phyloP scores from a whole-genome alignment of 2,888 invertebrate genomes.

The Epinotia nisella region DNA sequence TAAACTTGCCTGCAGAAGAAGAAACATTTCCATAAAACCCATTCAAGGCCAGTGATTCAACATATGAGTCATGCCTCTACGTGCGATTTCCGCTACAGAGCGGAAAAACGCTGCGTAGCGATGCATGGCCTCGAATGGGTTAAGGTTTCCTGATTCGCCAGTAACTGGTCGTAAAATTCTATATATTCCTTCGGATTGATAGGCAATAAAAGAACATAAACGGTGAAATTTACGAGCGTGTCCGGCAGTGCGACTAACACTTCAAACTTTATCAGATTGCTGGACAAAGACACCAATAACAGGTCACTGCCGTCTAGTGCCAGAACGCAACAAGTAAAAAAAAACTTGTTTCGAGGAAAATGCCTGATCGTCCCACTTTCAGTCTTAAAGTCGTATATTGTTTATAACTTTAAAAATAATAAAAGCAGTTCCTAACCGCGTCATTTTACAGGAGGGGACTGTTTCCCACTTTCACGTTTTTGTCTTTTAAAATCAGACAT shows the following conservation, averaged over 20 bases:
- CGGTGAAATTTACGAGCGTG: conserved; percentile 72
- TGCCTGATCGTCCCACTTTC: too few relatives aligned
- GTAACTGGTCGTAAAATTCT: conserved; percentile 51
- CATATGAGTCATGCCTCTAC: too few relatives aligned
- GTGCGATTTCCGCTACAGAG: too few relatives aligned
- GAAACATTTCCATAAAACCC: conserved; percentile 11
- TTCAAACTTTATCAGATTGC: conserved; percentile 70
- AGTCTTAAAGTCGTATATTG: too few relatives aligned
- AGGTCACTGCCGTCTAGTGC: not conserved
- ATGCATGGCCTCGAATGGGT: too few relatives aligned
- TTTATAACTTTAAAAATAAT: too few relatives aligned
- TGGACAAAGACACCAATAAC: conserved; percentile 20
- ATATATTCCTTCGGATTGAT: conserved; percentile 58
- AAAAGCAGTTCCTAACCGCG: too few relatives aligned
- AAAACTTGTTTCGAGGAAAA: not conserved
- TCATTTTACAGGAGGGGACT: too few relatives aligned
- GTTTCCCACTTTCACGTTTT: too few relatives aligned
- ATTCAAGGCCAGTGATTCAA: too few relatives aligned
- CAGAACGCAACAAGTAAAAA: not conserved
- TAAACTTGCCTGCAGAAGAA: not conserved
- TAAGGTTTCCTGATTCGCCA: conserved; percentile 16
- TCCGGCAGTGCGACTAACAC: conserved; percentile 56
- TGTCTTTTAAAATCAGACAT: too few relatives aligned
- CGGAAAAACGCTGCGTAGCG: too few relatives aligned
- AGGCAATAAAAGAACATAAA: conserved; percentile 77